phyloP scores from a whole-genome alignment of 2,113 vertebrate genomes.

The Paradoxurus hermaphroditus region DNA sequence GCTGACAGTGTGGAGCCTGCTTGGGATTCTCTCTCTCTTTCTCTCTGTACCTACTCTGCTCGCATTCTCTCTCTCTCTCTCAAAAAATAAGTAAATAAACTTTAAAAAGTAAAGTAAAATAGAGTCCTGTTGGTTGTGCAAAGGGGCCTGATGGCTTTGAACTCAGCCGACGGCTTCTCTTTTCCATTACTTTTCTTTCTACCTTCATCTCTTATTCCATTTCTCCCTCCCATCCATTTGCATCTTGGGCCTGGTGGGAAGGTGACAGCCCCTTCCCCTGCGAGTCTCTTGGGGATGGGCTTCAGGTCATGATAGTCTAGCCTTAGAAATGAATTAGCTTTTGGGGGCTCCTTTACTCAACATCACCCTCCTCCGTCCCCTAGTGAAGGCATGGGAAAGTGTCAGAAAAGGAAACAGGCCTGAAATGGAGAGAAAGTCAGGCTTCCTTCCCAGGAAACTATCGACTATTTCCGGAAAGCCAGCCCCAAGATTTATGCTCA shows the following conservation, averaged over 20 bases:
- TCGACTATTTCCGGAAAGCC: not conserved
- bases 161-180: not conserved
- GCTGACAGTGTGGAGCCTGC: too few species aligned
- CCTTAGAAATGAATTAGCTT: not conserved
- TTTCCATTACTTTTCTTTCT: not conserved
- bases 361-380: not conserved
- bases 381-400: not conserved
- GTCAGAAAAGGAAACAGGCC: not conserved
- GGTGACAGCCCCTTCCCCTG: not conserved
- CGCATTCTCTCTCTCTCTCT: too few species aligned
- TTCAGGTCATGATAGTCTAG: not conserved
- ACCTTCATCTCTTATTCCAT: not conserved
- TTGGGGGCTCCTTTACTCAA: not conserved
- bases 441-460: not conserved
- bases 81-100: too few species aligned
- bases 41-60: too few species aligned
- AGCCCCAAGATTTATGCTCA: not conserved
- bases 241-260: not conserved
- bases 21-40: too few species aligned
- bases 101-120: too few species aligned
- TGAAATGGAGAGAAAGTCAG: not conserved
- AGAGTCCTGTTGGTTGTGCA: not conserved
- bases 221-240: not conserved
- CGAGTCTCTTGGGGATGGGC: not conserved
- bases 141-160: not conserved